phyloP scores from a whole-genome alignment of 2,888 invertebrate species.

The Cataglyphis altisquamis region DNA sequence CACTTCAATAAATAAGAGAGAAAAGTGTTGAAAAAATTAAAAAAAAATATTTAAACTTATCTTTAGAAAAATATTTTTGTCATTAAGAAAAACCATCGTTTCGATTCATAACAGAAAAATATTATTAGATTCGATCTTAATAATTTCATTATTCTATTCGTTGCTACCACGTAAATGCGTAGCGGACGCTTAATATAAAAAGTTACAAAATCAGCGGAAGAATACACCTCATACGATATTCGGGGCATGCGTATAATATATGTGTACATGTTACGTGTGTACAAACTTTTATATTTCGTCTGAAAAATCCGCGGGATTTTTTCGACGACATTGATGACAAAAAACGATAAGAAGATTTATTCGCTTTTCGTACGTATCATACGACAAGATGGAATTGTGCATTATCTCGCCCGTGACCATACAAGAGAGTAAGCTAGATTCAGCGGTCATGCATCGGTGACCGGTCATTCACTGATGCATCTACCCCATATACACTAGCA shows the following conservation, averaged over 20 bases:
- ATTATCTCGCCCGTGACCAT: not conserved
- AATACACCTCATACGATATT: conserved; percentile 11
- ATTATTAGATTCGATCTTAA: conserved; percentile 25
- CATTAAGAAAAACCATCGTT: conserved; percentile 23
- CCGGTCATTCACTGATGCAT: conserved; percentile 53
- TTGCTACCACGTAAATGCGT: conserved; percentile 5
- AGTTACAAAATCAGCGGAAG: conserved; percentile 15
- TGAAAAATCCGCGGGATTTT: not conserved
- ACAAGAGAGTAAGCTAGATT: conserved; percentile 19
- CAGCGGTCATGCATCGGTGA: conserved; percentile 46
- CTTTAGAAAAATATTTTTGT: conserved; percentile 20
- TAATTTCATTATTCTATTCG: not conserved
- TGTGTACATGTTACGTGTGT: not conserved
- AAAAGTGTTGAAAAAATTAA: not conserved
- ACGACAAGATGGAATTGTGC: not conserved
- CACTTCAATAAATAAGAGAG: conserved; percentile 20
- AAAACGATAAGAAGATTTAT: not conserved
- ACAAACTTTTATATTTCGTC: not conserved
- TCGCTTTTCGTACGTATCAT: not conserved
- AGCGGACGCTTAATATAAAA: conserved; percentile 22
- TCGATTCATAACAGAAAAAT: not conserved
- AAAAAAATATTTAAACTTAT: conserved; percentile 7
- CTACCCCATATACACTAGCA: conserved; percentile 14
- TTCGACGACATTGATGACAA: not conserved
- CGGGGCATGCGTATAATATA: not conserved